Evolutionary conservation across 2,797 vertebrate genomes (phyloP), one percentile per base, ranked within the genome.

Genomic region (Gephyroberyx darwinii): DNA sequence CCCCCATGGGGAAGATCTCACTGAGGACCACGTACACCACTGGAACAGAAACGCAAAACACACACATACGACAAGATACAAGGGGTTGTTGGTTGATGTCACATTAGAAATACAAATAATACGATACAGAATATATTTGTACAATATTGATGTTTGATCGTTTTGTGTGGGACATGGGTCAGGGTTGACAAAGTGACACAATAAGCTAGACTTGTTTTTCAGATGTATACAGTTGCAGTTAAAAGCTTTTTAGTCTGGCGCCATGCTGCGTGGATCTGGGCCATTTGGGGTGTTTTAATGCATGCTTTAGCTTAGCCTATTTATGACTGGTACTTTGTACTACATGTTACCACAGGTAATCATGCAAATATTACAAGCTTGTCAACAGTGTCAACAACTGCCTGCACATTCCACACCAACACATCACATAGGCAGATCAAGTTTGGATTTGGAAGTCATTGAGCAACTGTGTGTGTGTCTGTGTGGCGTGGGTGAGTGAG

Each of bases 1-100:
- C 94, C 37, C 96, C 97, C 76, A 94, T 95, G 0, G 97, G 97
- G 67, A 98, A 99, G 82, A 99, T 97, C 90, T 98, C 96, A 31
- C 97, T 98, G 84, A 98, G 81, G 53, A 99, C 92, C 80, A 99
- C 89, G 83, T 97, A 98, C 30, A 96, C 95, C 96, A 98, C 97
- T 99, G 79, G n/a, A 78, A 45, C 22, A n/a, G 8, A 33, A 69
- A 69, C n/a, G 22, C 10, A 22, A 69, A 30, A 9, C 26, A 75
- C 31, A 76, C 1, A 57, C 1, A 26, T 1, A 19, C n/a, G 8
- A 2, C 7, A 5, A 53, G 2, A 30, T 16, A 43, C 59, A 26
- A 60, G 13, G 30, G n/a, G n/a, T 8, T n/a, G 5, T 51, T 53
- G 19, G 51, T 26, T 57, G 16, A 57, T 37, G 9, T 53, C 12